Evolutionary conservation across 2,888 invertebrate genomes (phyloP).

Genomic region (Eupithecia dodoneata): DNA sequence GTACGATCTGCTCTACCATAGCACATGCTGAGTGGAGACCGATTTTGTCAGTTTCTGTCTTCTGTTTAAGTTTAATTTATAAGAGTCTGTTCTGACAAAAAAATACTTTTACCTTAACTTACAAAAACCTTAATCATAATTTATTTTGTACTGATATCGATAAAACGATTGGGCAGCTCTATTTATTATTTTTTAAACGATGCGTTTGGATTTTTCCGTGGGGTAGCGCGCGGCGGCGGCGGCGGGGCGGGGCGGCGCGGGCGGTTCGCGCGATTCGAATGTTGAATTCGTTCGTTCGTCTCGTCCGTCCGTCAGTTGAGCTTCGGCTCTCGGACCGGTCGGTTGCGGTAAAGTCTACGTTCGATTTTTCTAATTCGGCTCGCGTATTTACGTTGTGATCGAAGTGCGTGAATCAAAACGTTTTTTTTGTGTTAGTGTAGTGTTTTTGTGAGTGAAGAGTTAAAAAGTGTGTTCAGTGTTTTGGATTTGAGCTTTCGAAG

Average conservation of each 20-base stretch:
- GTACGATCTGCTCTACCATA: no score
- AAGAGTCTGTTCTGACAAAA: no score
- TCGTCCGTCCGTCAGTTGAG: constrained; percentile 59
- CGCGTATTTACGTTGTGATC: constrained; percentile 28
- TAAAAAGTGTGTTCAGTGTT: constrained; percentile 6
- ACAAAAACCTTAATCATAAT: neutral
- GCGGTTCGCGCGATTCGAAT: constrained; percentile 2
- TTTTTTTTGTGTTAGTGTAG: constrained; percentile 25
- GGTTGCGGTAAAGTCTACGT: constrained; percentile 29
- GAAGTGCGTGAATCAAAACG: constrained; percentile 22
- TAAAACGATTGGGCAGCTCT: constrained; percentile 49
- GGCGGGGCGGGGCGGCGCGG: neutral
- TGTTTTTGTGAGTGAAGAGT: constrained; percentile 9
- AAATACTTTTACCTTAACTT: no score
- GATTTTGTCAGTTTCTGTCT: no score
- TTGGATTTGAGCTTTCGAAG: constrained; percentile 26
- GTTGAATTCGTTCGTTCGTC: neutral
- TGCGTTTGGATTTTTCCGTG: constrained; percentile 4
- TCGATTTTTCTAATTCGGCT: constrained; percentile 16
- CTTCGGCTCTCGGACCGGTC: constrained; percentile 49
- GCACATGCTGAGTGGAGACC: no score
- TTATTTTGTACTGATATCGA: constrained; percentile 33
- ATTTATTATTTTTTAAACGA: constrained; percentile 32
- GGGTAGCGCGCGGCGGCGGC: neutral
- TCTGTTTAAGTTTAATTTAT: no score